These are phyloP conservation scores for Crax fasciolata DNA, from an alignment of 2,797 vertebrate genomes.

Conservation along the genomic window DNA sequence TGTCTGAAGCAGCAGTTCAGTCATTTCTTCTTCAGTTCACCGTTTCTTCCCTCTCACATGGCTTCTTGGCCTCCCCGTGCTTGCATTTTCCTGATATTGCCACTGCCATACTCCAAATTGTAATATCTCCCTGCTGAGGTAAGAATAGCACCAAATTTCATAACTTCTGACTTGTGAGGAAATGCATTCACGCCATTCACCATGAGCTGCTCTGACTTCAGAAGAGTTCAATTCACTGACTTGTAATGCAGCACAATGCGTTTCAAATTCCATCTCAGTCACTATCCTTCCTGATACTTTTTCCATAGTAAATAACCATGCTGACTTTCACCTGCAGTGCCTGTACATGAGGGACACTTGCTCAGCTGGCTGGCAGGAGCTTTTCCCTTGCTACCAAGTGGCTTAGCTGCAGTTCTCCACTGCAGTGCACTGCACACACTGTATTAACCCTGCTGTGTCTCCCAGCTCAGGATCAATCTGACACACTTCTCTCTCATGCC, in stretches of 20 bases:
- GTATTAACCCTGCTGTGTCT: neutral
- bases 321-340: neutral
- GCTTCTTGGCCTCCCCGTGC: neutral
- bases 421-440: neutral
- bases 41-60: rapidly evolving
- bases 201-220: neutral
- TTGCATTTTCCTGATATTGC: neutral
- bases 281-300: neutral
- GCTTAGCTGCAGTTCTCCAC: neutral
- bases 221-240: neutral
- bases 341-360: neutral
- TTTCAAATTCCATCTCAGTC: neutral
- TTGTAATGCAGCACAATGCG: neutral
- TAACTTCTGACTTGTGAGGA: neutral
- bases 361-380: neutral
- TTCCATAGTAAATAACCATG: rapidly evolving
- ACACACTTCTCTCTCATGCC: neutral
- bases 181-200: neutral
- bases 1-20: neutral
- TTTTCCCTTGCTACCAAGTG: neutral
- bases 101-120: neutral
- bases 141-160: neutral
- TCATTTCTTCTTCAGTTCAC: neutral
- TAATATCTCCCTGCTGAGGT: neutral
- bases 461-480: neutral